phyloP scores from a whole-genome alignment of 2,888 invertebrate species.

The Andrena flavipes region DNA sequence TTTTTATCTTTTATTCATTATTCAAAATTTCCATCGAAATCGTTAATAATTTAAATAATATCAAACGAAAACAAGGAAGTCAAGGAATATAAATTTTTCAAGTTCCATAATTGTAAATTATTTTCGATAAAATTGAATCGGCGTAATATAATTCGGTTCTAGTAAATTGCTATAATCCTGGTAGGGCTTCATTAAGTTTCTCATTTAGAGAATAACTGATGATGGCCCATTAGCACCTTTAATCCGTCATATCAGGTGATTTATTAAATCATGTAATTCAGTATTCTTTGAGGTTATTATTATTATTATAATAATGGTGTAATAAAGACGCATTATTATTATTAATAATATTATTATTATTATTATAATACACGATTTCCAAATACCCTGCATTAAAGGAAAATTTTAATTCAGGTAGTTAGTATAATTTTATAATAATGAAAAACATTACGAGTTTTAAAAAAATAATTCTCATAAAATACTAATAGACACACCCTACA shows the following conservation, averaged over 20 bases:
- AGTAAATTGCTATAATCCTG: background rate
- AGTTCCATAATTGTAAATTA: background rate
- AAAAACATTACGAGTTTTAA: no score
- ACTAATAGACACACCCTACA: no score
- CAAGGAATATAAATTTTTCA: no score
- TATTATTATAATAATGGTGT: background rate
- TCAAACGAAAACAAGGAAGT: no score
- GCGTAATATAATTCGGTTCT: background rate
- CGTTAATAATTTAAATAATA: no score
- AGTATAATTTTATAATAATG: no score
- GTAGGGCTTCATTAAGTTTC: slow-evolving; percentile 13
- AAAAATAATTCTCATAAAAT: no score
- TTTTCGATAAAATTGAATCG: background rate
- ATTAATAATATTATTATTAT: background rate
- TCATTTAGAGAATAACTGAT: slow-evolving; percentile 21
- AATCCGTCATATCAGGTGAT: slow-evolving; percentile 15
- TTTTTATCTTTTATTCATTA: no score
- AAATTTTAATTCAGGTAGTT: no score
- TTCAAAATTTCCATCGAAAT: no score
- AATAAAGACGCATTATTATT: no score
- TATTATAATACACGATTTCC: background rate
- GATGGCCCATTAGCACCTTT: slow-evolving; percentile 24
- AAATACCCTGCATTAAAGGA: no score
- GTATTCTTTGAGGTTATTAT: slow-evolving; percentile 1
- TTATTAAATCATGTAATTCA: slow-evolving; percentile 39